phyloP scores from a whole-genome alignment of 1,140 invertebrate genomes.

The Saccostrea glomerata region DNA sequence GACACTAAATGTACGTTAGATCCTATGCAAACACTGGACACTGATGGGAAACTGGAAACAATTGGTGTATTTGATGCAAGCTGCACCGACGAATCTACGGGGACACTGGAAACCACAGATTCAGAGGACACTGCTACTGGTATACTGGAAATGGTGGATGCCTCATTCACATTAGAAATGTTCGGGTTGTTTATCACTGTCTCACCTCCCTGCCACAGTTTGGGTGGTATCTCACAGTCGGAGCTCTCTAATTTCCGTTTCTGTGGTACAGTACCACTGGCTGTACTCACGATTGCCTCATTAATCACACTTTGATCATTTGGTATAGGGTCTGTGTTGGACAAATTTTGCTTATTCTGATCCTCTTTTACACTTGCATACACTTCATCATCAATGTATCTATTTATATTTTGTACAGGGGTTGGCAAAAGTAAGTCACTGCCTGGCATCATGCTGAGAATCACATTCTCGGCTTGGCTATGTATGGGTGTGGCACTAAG shows the following conservation, averaged over 20 bases:
- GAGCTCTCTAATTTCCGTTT: constrained; percentile 11
- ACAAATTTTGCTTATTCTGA: not conserved
- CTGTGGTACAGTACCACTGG: not conserved
- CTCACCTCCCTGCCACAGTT: not conserved
- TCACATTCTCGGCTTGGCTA: constrained; percentile 11
- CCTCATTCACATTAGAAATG: not conserved
- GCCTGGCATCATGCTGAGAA: constrained; percentile 14
- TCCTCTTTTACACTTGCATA: not conserved
- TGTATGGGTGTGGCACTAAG: not conserved
- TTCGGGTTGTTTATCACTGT: not conserved
- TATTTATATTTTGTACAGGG: constrained; percentile 16
- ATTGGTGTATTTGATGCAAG: not conserved
- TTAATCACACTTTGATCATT: not conserved
- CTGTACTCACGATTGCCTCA: not conserved
- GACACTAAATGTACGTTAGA: not conserved
- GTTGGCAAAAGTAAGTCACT: not conserved
- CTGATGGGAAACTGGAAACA: not conserved
- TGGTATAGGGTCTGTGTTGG: not conserved
- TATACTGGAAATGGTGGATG: not conserved
- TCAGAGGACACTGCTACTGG: not conserved
- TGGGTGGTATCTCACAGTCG: not conserved
- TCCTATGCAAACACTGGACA: not conserved
- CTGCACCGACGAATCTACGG: not conserved
- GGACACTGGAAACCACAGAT: not conserved
- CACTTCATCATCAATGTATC: not conserved